A percentile compares a stretch with the other conserved stretches of the same genome.
Conservation (phyloP, 2,888 invertebrate genomes). For the Taphrorychus bicolor region DNA sequence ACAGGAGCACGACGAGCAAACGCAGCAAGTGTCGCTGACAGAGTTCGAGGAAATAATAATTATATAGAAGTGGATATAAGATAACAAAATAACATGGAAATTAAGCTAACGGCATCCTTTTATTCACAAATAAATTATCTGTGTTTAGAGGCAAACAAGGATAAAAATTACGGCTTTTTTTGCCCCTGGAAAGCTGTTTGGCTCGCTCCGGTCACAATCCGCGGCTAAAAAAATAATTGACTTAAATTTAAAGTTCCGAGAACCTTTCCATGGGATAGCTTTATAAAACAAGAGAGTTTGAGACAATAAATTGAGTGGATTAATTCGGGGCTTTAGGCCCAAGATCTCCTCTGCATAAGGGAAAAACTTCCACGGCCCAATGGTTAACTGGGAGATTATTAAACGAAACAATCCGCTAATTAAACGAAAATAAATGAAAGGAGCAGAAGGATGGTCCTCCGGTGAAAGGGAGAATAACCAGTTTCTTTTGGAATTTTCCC, state of each 20-base stretch:
- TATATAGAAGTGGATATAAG: too few relatives aligned
- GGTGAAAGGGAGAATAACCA: neutral
- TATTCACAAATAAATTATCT: constrained; percentile 10
- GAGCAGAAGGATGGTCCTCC: neutral
- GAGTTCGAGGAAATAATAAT: too few relatives aligned
- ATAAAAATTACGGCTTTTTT: neutral
- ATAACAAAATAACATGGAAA: too few relatives aligned
- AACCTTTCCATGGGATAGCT: neutral
- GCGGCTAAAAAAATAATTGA: neutral
- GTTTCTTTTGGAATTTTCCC: constrained; percentile 10
- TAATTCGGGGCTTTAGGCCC: constrained; percentile 24
- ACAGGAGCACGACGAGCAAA: too few relatives aligned
- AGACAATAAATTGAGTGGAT: constrained; percentile 34
- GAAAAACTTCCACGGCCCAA: constrained; percentile 15
- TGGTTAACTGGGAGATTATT: constrained; percentile 29
- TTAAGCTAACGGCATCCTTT: constrained; percentile 14
- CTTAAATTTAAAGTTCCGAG: neutral
- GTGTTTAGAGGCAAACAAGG: constrained; percentile 12
- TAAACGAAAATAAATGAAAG: constrained; percentile 36
- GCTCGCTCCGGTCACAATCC: neutral
- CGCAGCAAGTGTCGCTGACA: too few relatives aligned
- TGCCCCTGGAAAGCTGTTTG: neutral
- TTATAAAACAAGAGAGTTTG: constrained; percentile 14
- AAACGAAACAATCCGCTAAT: constrained; percentile 31
- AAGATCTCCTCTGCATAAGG: constrained; percentile 17